phyloP scores from a whole-genome alignment of 2,113 vertebrate species.

The Rhynchopsitta pachyrhyncha region DNA sequence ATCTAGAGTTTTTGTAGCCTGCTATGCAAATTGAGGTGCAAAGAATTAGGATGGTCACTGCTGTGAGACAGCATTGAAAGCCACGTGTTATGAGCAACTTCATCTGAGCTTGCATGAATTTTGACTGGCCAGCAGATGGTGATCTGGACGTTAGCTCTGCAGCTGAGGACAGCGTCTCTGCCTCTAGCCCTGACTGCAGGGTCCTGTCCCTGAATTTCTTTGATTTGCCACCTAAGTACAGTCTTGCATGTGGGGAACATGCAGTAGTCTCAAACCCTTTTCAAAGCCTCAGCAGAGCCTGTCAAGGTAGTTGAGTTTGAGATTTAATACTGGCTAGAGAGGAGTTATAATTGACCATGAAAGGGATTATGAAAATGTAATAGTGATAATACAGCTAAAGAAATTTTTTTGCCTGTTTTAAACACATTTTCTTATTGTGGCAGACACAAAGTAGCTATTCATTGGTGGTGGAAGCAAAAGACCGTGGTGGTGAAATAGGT shows the following conservation, averaged over 20 bases:
- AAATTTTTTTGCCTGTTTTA: not conserved
- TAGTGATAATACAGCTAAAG: not conserved
- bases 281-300: not conserved
- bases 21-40: rapidly evolving
- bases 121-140: constrained; percentile 36
- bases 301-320: not conserved
- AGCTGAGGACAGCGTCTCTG: not conserved
- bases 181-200: not conserved
- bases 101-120: not conserved
- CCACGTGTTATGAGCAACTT: rapidly evolving
- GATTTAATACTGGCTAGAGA: not conserved
- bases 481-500: constrained; percentile 32
- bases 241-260: not conserved
- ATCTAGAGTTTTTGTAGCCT: not conserved
- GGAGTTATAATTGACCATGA: not conserved
- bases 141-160: not conserved
- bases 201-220: not conserved
- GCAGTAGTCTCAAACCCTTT: not conserved
- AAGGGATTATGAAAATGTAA: not conserved
- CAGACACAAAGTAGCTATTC: constrained; percentile 75
- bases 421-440: not conserved
- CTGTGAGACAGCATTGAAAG: not conserved
- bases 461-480: constrained; percentile 76
- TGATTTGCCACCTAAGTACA: not conserved
- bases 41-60: not conserved